phyloP scores from a whole-genome alignment of 2,797 vertebrate genomes.

The Crypturellus tataupa region DNA sequence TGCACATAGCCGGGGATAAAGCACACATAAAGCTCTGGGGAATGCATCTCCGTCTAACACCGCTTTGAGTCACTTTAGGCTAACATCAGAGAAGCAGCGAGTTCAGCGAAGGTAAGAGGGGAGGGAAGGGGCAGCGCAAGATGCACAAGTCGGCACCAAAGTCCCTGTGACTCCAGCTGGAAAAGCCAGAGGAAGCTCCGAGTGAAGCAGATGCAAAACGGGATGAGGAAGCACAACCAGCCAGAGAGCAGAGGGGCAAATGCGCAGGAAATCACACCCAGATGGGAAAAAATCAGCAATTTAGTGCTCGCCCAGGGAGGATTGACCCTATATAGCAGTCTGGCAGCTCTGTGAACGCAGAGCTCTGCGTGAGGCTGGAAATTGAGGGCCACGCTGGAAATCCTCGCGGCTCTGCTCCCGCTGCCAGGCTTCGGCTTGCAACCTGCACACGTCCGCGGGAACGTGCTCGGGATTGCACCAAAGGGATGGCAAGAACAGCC shows the following conservation, averaged over 20 bases:
- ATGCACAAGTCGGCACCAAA: neutral
- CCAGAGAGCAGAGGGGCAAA: neutral
- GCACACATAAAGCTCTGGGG: neutral
- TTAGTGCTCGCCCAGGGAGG: neutral
- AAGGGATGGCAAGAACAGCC: neutral
- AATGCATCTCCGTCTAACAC: neutral
- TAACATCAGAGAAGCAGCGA: neutral
- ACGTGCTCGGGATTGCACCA: fast-evolving
- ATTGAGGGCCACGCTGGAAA: neutral
- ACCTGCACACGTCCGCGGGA: neutral
- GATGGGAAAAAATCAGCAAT: neutral
- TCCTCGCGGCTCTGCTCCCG: fast-evolving
- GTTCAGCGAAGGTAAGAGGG: neutral
- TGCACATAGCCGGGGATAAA: fast-evolving
- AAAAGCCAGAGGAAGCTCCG: slow-evolving; percentile 4
- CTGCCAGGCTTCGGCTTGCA: neutral
- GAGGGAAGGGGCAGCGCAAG: neutral
- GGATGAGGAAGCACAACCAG: neutral
- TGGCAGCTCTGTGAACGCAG: neutral
- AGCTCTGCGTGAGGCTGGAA: neutral
- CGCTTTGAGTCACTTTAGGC: fast-evolving
- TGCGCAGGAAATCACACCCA: neutral
- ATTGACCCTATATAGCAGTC: neutral
- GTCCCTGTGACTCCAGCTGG: fast-evolving
- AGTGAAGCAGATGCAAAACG: neutral